phyloP scores from a whole-genome alignment of 1,140 invertebrate species.

The Magallana gigas region DNA sequence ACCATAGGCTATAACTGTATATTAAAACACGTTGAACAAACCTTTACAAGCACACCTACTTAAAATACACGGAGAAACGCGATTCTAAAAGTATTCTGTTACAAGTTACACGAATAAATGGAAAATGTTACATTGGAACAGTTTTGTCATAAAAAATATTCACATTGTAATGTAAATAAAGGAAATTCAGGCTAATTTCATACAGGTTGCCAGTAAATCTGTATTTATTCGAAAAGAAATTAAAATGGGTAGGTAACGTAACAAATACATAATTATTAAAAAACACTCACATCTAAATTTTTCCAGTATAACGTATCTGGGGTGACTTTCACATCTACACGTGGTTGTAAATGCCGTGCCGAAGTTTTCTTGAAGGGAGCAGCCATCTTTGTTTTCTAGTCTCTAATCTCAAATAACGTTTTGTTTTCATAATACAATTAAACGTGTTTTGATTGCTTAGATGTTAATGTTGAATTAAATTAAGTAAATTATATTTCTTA shows the following conservation, averaged over 20 bases:
- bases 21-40: no score
- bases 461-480: neutral
- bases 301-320: slow-evolving; percentile 92
- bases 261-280: neutral
- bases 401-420: neutral
- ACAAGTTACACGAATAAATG: no score
- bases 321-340: slow-evolving; percentile 83
- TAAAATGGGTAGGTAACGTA: neutral
- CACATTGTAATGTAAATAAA: neutral
- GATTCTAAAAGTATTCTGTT: no score
- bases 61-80: no score
- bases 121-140: no score
- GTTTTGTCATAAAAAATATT: no score
- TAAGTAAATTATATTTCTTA: neutral
- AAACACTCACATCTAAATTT: slow-evolving; percentile 68
- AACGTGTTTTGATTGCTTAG: neutral
- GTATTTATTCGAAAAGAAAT: neutral
- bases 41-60: no score
- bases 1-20: no score
- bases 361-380: slow-evolving; percentile 76
- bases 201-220: neutral
- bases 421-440: neutral
- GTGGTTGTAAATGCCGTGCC: slow-evolving; percentile 68
- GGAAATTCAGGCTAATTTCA: neutral
- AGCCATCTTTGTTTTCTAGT: slow-evolving; percentile 71